phyloP scores from a whole-genome alignment of 2,888 invertebrate genomes.

The Abscondita cerata region DNA sequence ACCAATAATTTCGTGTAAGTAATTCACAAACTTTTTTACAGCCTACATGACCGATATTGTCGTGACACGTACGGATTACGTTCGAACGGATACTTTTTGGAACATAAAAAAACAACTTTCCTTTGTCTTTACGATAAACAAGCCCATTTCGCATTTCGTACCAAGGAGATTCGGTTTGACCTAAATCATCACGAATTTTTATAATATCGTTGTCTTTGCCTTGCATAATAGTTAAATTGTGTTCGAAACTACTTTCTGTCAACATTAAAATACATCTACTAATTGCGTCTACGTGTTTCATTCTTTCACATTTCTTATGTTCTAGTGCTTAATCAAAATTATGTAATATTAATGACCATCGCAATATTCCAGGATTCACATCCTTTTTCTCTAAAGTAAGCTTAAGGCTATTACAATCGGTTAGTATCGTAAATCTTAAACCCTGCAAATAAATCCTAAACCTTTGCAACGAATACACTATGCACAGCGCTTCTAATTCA shows the following conservation, averaged over 20 bases:
- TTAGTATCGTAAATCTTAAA: neutral
- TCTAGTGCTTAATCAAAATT: neutral
- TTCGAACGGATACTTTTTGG: neutral
- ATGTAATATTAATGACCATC: neutral
- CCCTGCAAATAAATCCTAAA: neutral
- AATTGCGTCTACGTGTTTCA: neutral
- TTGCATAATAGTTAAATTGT: neutral
- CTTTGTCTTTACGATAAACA: neutral
- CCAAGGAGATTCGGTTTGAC: neutral
- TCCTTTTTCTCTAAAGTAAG: neutral
- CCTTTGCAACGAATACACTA: too few species aligned
- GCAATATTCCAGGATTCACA: neutral
- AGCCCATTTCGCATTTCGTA: constrained; percentile 4
- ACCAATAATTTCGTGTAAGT: neutral
- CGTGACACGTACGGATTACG: neutral
- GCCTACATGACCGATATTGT: neutral
- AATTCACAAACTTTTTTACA: neutral
- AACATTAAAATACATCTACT: neutral
- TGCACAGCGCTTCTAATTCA: too few species aligned
- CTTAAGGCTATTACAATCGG: neutral
- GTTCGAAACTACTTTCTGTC: neutral
- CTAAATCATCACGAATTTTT: neutral
- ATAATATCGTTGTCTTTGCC: neutral
- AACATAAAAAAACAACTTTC: constrained; percentile 6
- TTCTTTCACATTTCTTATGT: too few species aligned